Evolutionary conservation across 2,888 invertebrate species (phyloP).

Genomic region (Nemotelus pantherinus): DNA sequence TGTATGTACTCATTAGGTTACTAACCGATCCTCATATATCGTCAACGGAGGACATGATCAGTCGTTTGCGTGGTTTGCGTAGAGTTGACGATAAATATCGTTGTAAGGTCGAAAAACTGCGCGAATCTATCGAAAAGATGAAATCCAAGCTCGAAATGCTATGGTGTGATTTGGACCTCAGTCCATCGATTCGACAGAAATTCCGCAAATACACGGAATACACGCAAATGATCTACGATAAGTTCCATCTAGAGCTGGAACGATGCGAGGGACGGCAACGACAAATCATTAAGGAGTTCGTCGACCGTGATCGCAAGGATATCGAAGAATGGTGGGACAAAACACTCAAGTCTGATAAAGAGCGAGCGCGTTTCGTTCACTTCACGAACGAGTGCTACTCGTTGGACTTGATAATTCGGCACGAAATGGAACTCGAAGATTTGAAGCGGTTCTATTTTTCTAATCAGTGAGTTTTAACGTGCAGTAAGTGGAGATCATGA

Average conservation of each 20-base stretch:
- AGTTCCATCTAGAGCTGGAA: constrained; percentile 72
- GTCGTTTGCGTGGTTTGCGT: constrained; percentile 68
- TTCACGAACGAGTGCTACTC: constrained; percentile 76
- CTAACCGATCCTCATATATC: constrained; percentile 67
- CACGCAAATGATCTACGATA: constrained; percentile 58
- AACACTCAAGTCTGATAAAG: constrained; percentile 73
- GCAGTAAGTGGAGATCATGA: neutral
- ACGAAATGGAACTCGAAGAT: constrained; percentile 80
- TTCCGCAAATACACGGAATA: constrained; percentile 67
- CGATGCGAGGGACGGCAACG: constrained; percentile 79
- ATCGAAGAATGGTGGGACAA: constrained; percentile 80
- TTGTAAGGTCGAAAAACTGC: constrained; percentile 69
- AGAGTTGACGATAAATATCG: constrained; percentile 69
- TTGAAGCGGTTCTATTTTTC: constrained; percentile 73
- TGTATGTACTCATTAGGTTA: constrained; percentile 54
- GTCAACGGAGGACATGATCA: constrained; percentile 72
- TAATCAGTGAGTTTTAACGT: constrained; percentile 68
- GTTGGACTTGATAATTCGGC: constrained; percentile 81
- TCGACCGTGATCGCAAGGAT: constrained; percentile 72
- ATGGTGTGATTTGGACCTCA: constrained; percentile 80
- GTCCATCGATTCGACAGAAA: constrained; percentile 70
- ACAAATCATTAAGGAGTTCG: constrained; percentile 75
- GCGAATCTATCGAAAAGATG: constrained; percentile 69
- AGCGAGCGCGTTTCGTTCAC: constrained; percentile 72
- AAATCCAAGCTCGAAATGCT: constrained; percentile 72